Evolutionary conservation across 2,888 invertebrate species (phyloP).

Genomic region (Tachystola acroxantha): DNA sequence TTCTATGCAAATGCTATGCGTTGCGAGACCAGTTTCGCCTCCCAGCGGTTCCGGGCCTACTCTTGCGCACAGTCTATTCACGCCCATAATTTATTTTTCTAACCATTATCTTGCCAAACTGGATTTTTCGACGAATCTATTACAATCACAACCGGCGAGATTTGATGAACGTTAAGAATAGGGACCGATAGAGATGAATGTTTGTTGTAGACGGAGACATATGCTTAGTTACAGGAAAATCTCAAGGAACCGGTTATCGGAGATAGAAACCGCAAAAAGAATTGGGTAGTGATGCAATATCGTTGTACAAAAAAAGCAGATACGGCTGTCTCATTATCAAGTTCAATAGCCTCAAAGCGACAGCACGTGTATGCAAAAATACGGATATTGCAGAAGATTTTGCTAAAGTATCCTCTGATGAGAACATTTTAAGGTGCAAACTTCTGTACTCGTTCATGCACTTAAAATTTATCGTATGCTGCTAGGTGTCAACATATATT

Average conservation of each 20-base stretch:
- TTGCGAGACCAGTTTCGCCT: slow-evolving; percentile 70
- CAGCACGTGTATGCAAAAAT: slow-evolving; percentile 76
- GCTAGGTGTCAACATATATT: slow-evolving; percentile 62
- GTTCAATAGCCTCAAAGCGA: slow-evolving; percentile 72
- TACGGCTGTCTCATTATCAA: slow-evolving; percentile 72
- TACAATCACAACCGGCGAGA: slow-evolving; percentile 24
- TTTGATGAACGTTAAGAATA: slow-evolving; percentile 12
- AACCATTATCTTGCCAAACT: slow-evolving; percentile 45
- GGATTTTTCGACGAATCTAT: slow-evolving; percentile 42
- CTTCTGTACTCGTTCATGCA: slow-evolving; percentile 36
- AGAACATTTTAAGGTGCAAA: slow-evolving; percentile 59
- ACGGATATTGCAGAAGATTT: slow-evolving; percentile 36
- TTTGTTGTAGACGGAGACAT: slow-evolving; percentile 4
- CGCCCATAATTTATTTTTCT: slow-evolving; percentile 50
- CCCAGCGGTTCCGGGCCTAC: slow-evolving; percentile 65
- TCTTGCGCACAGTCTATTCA: slow-evolving; percentile 55
- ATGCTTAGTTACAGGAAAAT: neutral
- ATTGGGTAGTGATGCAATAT: slow-evolving; percentile 68
- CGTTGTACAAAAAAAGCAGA: slow-evolving; percentile 54
- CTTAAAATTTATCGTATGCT: slow-evolving; percentile 63
- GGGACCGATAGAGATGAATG: neutral
- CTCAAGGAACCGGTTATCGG: slow-evolving; percentile 1
- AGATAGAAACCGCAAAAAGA: slow-evolving; percentile 28
- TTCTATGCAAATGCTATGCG: slow-evolving; percentile 76
- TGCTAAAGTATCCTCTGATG: slow-evolving; percentile 58